Base-by-base conservation (phyloP, 2,113 vertebrate species). In the Collichthys lucidus region DNA sequence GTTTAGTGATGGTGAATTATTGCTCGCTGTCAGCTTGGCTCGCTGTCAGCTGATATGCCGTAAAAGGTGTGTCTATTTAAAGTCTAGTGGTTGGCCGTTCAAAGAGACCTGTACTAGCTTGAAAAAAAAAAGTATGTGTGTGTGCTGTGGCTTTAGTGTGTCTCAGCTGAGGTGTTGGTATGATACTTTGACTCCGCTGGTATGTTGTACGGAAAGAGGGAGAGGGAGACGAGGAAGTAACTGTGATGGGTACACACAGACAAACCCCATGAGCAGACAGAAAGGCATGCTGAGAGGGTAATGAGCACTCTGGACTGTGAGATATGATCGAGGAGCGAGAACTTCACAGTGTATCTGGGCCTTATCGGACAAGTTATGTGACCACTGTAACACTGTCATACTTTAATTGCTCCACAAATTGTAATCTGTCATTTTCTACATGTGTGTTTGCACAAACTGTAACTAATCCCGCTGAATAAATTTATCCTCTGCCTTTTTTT, bases 11-110 rank as follows among this genome's bases (percentile, higher is more conserved):
- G 77, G 50, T 57, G 55, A 72, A 61, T 61, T 40, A 64, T 59
- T 61, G 64, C 56, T 74, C 63, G 31, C 44, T 56, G 56, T 87
- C 79, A 65, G 53, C 40, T 4, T 67, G 77, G 80, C 67, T 65
- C 26, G 4, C 52, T 77, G 75, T 88, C 85, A 85, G 79, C 81
- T 86, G 88, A 84, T 88, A 82, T 24, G 44, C 52, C 26, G 42
- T 70, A 24, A 87, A 77, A 64, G 74, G 64, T 85, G 68, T 29
- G 59, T 79, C 70, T 91, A 86, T 88, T 87, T 86, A 78, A 79
- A 85, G 81, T 82, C 68, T 29, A 81, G 79, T 69, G 67, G 70
- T 46, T 26, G 46, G 29, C 15, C n/a, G 1, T 49, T 60, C 60
- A 67, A 19, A 67, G 29, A 73, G 55, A 64, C 55, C 62, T 65